These are phyloP conservation scores for Chaetodon trifasciatus DNA, from an alignment of 2,797 vertebrate genomes.

Conservation along the genomic window DNA sequence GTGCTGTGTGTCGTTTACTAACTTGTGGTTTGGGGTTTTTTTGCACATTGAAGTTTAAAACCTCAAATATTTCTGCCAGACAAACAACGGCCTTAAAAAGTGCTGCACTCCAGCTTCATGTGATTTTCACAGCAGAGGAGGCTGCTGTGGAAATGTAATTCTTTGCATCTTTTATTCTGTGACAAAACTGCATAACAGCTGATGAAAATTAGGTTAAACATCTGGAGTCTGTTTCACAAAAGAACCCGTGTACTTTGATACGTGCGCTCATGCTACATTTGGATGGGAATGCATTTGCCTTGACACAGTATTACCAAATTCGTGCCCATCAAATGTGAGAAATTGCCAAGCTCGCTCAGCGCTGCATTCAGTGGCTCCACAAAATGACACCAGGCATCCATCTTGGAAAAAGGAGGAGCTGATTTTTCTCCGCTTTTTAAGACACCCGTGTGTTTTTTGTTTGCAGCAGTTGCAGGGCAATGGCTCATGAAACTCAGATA, in stretches of 20 bases:
- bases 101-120: background rate
- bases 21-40: background rate
- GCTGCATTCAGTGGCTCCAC: background rate
- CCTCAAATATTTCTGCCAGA: background rate
- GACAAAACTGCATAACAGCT: constrained; percentile 38
- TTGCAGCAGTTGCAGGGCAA: constrained; percentile 37
- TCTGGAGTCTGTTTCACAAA: constrained; percentile 24
- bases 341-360: background rate
- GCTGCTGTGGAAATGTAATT: constrained; percentile 6
- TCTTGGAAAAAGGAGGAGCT: constrained; percentile 21
- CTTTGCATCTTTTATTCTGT: constrained; percentile 8
- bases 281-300: background rate
- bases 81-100: constrained; percentile 12
- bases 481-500: constrained; percentile 56
- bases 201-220: constrained; percentile 39
- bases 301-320: background rate
- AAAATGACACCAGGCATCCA: constrained; percentile 39
- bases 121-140: background rate
- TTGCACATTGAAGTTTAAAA: background rate
- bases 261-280: background rate
- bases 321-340: background rate
- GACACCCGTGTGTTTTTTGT: constrained; percentile 20
- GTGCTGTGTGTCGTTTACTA: background rate
- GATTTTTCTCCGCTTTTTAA: constrained; percentile 13
- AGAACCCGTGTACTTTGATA: too few species aligned